Evolutionary conservation across 1,140 invertebrate genomes (phyloP).

Genomic region (Lordiphosa mommai): DNA sequence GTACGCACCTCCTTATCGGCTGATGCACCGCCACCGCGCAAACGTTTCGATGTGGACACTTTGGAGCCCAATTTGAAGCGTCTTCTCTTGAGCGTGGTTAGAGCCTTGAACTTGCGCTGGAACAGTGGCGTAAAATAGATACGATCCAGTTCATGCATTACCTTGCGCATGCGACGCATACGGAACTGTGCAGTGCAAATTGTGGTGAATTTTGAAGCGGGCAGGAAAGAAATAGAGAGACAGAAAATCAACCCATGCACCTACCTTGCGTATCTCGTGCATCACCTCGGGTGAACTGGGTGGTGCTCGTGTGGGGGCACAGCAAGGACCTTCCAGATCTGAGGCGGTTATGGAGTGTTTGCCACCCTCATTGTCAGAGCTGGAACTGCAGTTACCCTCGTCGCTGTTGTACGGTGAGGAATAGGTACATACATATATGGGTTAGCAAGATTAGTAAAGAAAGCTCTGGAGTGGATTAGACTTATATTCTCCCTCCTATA

Average conservation of each 20-base stretch:
- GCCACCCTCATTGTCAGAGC: constrained; percentile 79
- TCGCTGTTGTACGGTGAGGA: constrained; percentile 81
- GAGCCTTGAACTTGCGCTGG: constrained; percentile 61
- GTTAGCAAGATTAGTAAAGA: constrained; percentile 1
- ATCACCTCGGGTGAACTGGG: constrained; percentile 81
- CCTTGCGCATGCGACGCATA: constrained; percentile 66
- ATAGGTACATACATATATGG: background rate
- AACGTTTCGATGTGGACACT: constrained; percentile 13
- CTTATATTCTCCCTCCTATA: background rate
- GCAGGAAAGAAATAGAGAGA: background rate
- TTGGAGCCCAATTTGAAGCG: constrained; percentile 43
- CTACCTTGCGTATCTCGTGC: constrained; percentile 71
- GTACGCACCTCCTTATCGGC: background rate
- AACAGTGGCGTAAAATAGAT: constrained; percentile 73
- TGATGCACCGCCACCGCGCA: constrained; percentile 9
- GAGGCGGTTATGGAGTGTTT: constrained; percentile 66
- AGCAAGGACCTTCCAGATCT: constrained; percentile 77
- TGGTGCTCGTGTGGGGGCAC: constrained; percentile 80
- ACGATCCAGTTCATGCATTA: constrained; percentile 72
- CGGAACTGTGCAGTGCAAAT: constrained; percentile 39
- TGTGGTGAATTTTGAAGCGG: too few species aligned
- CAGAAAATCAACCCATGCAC: background rate
- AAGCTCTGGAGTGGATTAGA: background rate
- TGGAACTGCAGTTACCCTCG: constrained; percentile 88
- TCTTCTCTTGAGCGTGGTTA: constrained; percentile 48